Evolutionary conservation across 2,888 invertebrate species (phyloP), one percentile per base, ranked within the genome.

Genomic region (Punctoribates punctum): DNA sequence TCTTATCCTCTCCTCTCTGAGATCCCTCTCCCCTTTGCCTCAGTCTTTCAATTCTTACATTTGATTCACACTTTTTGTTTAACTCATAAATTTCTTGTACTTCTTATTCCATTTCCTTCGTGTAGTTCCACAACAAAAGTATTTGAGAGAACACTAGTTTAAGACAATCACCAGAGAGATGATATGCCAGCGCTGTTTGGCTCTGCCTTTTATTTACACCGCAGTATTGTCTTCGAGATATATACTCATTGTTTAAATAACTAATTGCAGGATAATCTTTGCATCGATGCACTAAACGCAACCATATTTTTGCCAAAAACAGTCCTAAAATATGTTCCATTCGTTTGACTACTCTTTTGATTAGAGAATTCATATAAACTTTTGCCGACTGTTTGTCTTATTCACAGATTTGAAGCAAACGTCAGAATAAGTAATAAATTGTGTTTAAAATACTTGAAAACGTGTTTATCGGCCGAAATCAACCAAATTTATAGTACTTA

Each of bases 181-280:
- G 34, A 34, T 34, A 34, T 34, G 34, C 34, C 34, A 34, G 3
- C 34, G 8, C 34, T 34, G 34, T 3, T 34, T 5, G 34, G 34
- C 34, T 5, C 34, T 20, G 23, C 20, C 9, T 6, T 42, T 42
- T 70, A 42, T 70, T 34, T 70, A 23, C 34, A 42, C n/a, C 23
- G 3, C 20, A 25, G 29, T 38, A 65, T 65, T 38, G 29, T 65
- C 65, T 34, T 17, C n/a, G 4, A 38, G 23, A 25, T 65, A 8
- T 20, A 23, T 17, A 8, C 27, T 67, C 42, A 70, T 70, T 70
- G 70, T 70, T 70, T 70, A 42, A 70, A 2, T 20, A 70, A 70
- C 70, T 70, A 70, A 70, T 70, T 70, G 70, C 25, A 46, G 23
- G 70, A 70, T 70, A 70, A 70, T 70, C 70, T 70, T 20, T 23